Evolutionary conservation across 2,797 vertebrate species (phyloP).

Genomic region (Prionace glauca): DNA sequence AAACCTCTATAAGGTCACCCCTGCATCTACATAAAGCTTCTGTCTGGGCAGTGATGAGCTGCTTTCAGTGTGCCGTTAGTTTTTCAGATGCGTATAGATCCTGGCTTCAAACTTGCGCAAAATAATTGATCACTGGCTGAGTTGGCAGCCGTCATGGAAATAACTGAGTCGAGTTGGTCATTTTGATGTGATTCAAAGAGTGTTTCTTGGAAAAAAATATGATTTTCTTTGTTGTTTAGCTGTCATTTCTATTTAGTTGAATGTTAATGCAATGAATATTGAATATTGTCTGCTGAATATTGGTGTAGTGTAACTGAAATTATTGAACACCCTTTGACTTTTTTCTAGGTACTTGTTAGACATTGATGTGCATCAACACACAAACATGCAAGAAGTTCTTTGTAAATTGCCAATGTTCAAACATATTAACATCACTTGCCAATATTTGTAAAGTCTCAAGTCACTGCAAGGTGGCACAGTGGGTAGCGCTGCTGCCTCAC

Average conservation of each 20-base stretch:
- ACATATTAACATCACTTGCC: background rate
- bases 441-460: too few species aligned
- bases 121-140: background rate
- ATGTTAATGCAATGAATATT: background rate
- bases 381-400: background rate
- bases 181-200: background rate
- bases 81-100: background rate
- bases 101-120: background rate
- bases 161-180: background rate
- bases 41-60: background rate
- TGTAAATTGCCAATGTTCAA: background rate
- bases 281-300: too few species aligned
- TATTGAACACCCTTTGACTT: too few species aligned
- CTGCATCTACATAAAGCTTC: background rate
- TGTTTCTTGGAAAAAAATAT: background rate
- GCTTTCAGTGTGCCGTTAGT: too few species aligned
- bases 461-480: too few species aligned
- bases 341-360: background rate
- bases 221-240: background rate
- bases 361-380: background rate
- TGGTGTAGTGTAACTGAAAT: background rate
- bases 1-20: too few species aligned
- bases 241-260: background rate
- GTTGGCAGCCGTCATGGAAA: background rate
- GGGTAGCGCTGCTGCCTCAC: too few species aligned